phyloP scores from a whole-genome alignment of 2,888 invertebrate species.

The Cyclophora albipunctata region DNA sequence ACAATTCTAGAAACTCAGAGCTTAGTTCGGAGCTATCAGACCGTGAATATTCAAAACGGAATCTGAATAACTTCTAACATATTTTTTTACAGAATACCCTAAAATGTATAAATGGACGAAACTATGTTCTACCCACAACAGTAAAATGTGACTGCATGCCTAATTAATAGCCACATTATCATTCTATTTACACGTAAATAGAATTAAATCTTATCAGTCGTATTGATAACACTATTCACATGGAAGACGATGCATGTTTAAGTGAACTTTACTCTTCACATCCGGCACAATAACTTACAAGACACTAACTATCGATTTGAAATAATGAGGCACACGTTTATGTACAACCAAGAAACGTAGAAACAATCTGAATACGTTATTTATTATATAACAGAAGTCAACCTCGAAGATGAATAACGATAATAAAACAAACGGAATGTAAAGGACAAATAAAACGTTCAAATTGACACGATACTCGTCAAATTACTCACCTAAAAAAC shows the following conservation, averaged over 20 bases:
- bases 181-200: no score
- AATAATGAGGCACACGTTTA: background rate
- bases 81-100: no score
- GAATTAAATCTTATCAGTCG: conserved; percentile 4
- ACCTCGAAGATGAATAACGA: conserved; percentile 8
- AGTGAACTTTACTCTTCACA: conserved; percentile 7
- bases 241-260: background rate
- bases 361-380: no score
- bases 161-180: no score
- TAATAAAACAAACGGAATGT: background rate
- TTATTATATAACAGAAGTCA: conserved; percentile 1
- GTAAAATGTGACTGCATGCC: no score
- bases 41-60: no score
- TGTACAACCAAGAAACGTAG: conserved; percentile 1
- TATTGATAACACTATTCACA: conserved; percentile 3
- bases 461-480: conserved; percentile 7
- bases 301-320: background rate
- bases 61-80: no score
- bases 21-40: no score
- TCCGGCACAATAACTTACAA: background rate
- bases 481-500: conserved; percentile 28
- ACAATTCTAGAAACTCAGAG: no score
- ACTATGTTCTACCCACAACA: no score
- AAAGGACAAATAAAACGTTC: conserved; percentile 2
- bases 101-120: no score